These are phyloP conservation scores for Micromys minutus DNA, from an alignment of 2,113 vertebrate species.

Conservation along the genomic window DNA sequence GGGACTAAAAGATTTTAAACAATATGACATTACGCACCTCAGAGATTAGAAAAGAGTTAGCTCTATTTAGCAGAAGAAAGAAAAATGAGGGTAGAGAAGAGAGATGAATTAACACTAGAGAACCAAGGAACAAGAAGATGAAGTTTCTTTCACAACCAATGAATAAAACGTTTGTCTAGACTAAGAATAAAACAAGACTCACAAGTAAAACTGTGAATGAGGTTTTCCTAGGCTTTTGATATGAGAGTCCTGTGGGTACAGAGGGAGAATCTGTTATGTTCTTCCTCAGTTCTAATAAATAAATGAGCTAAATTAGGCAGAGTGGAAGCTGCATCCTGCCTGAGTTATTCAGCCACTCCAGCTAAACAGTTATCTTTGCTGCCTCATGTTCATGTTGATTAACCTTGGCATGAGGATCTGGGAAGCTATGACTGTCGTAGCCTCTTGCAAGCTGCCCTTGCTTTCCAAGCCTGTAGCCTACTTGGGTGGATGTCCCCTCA, in stretches of 20 bases:
- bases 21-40: background rate
- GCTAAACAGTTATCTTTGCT: background rate
- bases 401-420: background rate
- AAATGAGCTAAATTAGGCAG: background rate
- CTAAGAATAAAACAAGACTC: background rate
- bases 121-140: background rate
- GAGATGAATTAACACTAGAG: background rate
- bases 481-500: background rate
- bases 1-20: background rate
- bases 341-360: background rate
- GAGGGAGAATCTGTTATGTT: background rate
- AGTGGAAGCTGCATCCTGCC: background rate
- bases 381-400: background rate
- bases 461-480: background rate
- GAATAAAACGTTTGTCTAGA: background rate
- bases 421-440: background rate
- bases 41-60: background rate
- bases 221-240: background rate
- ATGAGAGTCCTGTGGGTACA: background rate
- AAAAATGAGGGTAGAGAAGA: background rate
- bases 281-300: background rate
- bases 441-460: background rate
- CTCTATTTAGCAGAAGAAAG: background rate
- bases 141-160: background rate
- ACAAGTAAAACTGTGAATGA: background rate